Base-by-base conservation (phyloP, 1,140 invertebrate genomes). In the Sinella curviseta region DNA sequence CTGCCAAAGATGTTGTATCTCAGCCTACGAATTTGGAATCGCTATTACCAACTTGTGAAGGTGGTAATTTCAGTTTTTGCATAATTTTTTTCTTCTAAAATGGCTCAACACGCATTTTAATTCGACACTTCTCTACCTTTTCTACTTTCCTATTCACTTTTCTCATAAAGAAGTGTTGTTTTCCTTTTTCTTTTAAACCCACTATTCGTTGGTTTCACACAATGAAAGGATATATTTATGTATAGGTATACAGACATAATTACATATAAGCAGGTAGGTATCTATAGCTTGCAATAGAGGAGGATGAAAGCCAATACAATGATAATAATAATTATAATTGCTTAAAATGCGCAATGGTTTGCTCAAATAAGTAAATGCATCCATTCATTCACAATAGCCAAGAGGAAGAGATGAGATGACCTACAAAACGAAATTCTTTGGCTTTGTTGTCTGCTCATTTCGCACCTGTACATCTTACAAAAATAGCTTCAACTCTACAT, bases 331-430 rank as follows among this genome's bases (percentile, higher is more conserved):
- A 14, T 60, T n/a, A n/a, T n/a, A n/a, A n/a, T n/a, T n/a, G n/a
- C n/a, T n/a, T n/a, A n/a, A n/a, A n/a, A n/a, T n/a, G n/a, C 14
- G 24, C 8, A 60, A 60, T 60, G 24, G 24, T 60, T 60, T 60
- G 14, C 55, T 60, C 14, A 3, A n/a, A 24, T 24, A 60, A 48
- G 39, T 48, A 48, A 48, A 60, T 60, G 12, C 55, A 60, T 60
- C n/a, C n/a, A n/a, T n/a, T n/a, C n/a, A n/a, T n/a, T n/a, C n/a
- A 60, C 55, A 60, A 60, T 14, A 14, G 55, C 55, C 55, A 60
- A 60, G 55, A 60, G 55, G 55, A 60, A 60, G 55, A 60, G 55
- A 60, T 4, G 55, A 26, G 55, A 60, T 60, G 55, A 60, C 55
- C 55, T 60, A 60, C 55, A 60, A 60, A 60, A 60, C 55, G 55